Base-by-base conservation (phyloP, 92 coral and sea anemone species). In the Epizoanthus fatuus region DNA sequence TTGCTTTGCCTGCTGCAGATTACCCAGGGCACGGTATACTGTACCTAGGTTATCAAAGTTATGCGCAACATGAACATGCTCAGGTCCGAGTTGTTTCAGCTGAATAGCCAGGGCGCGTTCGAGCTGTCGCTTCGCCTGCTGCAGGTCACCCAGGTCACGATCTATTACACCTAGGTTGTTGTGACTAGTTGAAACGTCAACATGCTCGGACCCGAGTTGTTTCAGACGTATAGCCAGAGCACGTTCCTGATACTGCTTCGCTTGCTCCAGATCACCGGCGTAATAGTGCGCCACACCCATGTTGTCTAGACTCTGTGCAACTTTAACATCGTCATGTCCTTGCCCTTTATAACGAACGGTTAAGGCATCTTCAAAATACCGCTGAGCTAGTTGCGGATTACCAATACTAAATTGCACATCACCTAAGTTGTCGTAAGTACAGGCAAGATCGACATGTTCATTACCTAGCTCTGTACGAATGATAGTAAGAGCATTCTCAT, bases 41-140 rank as follows among this genome's bases (percentile, higher is more conserved):
- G 4, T 25, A 16, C 88, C 90, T 40, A 90, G 38, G 86, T 56
- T 47, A 81, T 3, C 20, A 15, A 57, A 64, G 4, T 74, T 25
- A 56, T 9, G 51, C 11, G 87, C 87, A 40, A 90, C 35, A 17
- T 9, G 54, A 47, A 69, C 72, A 52, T 90, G 78, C 20, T 90
- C 78, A 39, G 52, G 39, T 5, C 79, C 90, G 19, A 40, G 17
- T 3, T 12, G 9, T 3, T 17, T 79, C 32, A 44, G 69, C 8
- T 45, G 7, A 8, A 90, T 47, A 39, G 68, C 74, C 20, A 63
- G 51, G 29, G 90, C 66, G 8, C 7, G 55, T 75, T 56, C 84
- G 25, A 49, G 76, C 76, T 58, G 40, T 42, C 25, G 25, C 25
- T 22, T 22, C 25, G 25, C 25, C 25, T 22, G 25, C 25, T 22